Conservation (phyloP, 92 coral and sea anemone genomes). For the Heteractis magnifica region DNA sequence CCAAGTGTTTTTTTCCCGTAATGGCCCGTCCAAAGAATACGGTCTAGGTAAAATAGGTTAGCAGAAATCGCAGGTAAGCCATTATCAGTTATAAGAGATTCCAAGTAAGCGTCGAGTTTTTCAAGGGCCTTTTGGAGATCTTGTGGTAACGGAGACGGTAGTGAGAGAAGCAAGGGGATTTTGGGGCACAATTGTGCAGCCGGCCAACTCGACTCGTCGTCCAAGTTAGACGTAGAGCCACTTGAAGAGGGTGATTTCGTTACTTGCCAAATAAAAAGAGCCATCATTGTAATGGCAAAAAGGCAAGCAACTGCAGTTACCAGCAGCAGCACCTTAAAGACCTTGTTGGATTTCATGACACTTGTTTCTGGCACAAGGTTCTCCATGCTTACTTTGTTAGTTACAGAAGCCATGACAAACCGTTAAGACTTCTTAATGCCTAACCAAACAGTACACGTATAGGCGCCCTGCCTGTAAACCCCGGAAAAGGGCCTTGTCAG, state of each 20-base stretch:
- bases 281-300: slow-evolving; percentile 30
- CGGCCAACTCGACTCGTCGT: slow-evolving; percentile 10
- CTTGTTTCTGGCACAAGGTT: slow-evolving; percentile 38
- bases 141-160: slow-evolving; percentile 48
- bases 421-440: not conserved
- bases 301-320: slow-evolving; percentile 25
- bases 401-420: slow-evolving; percentile 15
- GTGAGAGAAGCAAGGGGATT: slow-evolving; percentile 28
- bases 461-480: not conserved
- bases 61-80: slow-evolving; percentile 72
- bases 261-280: slow-evolving; percentile 46
- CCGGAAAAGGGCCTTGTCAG: not conserved
- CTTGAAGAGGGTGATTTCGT: not conserved
- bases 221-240: not conserved
- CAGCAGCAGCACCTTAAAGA: slow-evolving; percentile 17
- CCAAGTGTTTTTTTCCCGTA: slow-evolving; percentile 51
- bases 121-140: slow-evolving; percentile 32
- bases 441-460: not conserved
- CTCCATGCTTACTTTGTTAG: slow-evolving; percentile 42
- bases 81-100: slow-evolving; percentile 30
- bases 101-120: slow-evolving; percentile 30
- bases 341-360: slow-evolving; percentile 11
- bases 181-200: slow-evolving; percentile 40
- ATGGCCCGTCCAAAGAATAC: slow-evolving; percentile 61
- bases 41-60: slow-evolving; percentile 49